phyloP scores from a whole-genome alignment of 2,113 vertebrate genomes.

The Pluvianellus socialis region DNA sequence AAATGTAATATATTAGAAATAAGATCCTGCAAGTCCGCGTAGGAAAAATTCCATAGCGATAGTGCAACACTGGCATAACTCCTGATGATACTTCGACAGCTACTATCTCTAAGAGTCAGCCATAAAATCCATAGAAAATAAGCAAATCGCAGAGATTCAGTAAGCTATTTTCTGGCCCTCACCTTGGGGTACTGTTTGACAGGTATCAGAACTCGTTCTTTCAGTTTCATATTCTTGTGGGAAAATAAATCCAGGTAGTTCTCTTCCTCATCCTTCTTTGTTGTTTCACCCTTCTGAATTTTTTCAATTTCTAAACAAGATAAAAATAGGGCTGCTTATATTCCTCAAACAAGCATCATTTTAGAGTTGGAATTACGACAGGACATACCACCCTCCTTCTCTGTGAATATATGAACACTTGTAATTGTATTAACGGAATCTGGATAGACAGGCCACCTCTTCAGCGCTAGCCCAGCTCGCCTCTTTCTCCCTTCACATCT shows the following conservation, averaged over 20 bases:
- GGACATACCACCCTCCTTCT: not conserved
- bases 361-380: not conserved
- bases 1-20: not conserved
- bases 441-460: not conserved
- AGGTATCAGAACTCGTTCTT: constrained; percentile 95
- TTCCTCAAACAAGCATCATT: not conserved
- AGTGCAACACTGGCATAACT: not conserved
- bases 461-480: not conserved
- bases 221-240: constrained; percentile 96
- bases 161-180: constrained; percentile 22
- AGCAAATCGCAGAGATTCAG: not conserved
- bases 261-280: constrained; percentile 91
- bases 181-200: constrained; percentile 98
- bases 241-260: constrained; percentile 96
- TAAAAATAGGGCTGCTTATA: constrained; percentile 48
- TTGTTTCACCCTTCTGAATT: constrained; percentile 90
- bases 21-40: not conserved
- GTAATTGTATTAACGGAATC: no score
- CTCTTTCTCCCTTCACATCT: not conserved
- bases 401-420: not conserved
- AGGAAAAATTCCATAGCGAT: not conserved
- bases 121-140: not conserved
- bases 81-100: not conserved
- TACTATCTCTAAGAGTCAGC: not conserved
- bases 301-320: constrained; percentile 90